Conservation (phyloP, 2,888 invertebrate species). For the Acanthosoma haemorrhoidale region DNA sequence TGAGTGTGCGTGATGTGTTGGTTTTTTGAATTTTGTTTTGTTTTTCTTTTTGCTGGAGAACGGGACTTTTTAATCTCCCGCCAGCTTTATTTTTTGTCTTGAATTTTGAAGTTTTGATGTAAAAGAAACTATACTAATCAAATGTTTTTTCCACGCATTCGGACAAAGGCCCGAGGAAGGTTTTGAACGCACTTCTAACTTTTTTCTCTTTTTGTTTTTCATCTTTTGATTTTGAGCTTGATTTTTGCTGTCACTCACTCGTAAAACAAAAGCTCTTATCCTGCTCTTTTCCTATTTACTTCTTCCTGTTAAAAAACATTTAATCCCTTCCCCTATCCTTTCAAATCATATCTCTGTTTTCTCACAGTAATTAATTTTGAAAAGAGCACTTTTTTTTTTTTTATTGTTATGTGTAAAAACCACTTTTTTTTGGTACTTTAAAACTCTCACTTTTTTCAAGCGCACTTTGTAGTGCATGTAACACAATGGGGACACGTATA, state of each 20-base stretch:
- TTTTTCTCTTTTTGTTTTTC: slow-evolving; percentile 23
- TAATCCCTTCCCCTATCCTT: slow-evolving; percentile 23
- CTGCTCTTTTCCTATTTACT: slow-evolving; percentile 28
- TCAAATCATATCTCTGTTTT: slow-evolving; percentile 25
- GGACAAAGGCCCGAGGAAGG: slow-evolving; percentile 27
- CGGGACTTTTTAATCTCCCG: slow-evolving; percentile 17
- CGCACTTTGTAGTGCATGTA: slow-evolving; percentile 41
- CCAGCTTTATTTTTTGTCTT: slow-evolving; percentile 21
- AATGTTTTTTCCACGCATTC: slow-evolving; percentile 33
- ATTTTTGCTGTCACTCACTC: slow-evolving; percentile 36
- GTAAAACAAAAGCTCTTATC: slow-evolving; percentile 12
- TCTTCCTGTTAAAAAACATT: slow-evolving; percentile 15
- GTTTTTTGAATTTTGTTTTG: slow-evolving; percentile 22
- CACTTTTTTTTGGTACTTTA: slow-evolving; percentile 35
- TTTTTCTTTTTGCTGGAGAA: slow-evolving; percentile 15
- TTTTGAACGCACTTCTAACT: slow-evolving; percentile 31
- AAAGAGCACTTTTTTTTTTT: slow-evolving; percentile 39
- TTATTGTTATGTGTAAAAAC: slow-evolving; percentile 34
- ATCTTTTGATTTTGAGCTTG: slow-evolving; percentile 25
- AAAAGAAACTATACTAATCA: slow-evolving; percentile 27
- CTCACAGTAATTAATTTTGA: slow-evolving; percentile 32
- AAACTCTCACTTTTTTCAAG: slow-evolving; percentile 36
- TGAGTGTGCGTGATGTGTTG: slow-evolving; percentile 24
- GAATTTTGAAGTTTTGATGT: slow-evolving; percentile 24
- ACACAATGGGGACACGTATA: slow-evolving; percentile 37